Evolutionary conservation across 92 coral and sea anemone genomes (phyloP).

Genomic region (Porites evermanni): DNA sequence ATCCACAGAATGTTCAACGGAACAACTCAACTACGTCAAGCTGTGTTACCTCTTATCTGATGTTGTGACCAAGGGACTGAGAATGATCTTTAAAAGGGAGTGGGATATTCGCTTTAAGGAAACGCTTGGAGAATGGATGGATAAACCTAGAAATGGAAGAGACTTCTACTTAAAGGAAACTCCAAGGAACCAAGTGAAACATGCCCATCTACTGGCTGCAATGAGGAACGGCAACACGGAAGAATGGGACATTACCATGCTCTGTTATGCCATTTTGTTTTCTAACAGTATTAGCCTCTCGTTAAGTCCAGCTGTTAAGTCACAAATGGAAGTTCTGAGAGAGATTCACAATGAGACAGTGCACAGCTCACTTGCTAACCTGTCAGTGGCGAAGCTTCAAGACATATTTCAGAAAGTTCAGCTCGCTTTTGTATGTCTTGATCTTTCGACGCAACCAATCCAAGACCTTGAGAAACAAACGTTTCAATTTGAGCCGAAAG

Average conservation of each 20-base stretch:
- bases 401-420: slow-evolving; percentile 9
- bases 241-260: slow-evolving; percentile 16
- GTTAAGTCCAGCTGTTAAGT: no score
- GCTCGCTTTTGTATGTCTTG: slow-evolving; percentile 23
- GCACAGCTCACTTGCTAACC: no score
- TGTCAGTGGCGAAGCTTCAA: slow-evolving; percentile 14
- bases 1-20: not conserved
- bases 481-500: slow-evolving; percentile 28
- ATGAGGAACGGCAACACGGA: slow-evolving; percentile 4
- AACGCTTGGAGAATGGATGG: slow-evolving; percentile 15
- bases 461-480: slow-evolving; percentile 35
- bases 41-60: not conserved
- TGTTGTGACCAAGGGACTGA: slow-evolving; percentile 44
- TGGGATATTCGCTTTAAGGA: slow-evolving; percentile 60
- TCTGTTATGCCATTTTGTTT: not conserved
- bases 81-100: slow-evolving; percentile 16
- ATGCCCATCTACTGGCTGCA: not conserved
- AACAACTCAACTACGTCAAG: slow-evolving; percentile 47
- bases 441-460: not conserved
- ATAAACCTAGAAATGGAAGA: not conserved
- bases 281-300: no score
- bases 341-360: no score
- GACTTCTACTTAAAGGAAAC: not conserved
- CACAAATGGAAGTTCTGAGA: no score
- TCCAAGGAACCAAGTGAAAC: not conserved